phyloP scores from a whole-genome alignment of 2,797 vertebrate genomes.

The Hirundo rustica region DNA sequence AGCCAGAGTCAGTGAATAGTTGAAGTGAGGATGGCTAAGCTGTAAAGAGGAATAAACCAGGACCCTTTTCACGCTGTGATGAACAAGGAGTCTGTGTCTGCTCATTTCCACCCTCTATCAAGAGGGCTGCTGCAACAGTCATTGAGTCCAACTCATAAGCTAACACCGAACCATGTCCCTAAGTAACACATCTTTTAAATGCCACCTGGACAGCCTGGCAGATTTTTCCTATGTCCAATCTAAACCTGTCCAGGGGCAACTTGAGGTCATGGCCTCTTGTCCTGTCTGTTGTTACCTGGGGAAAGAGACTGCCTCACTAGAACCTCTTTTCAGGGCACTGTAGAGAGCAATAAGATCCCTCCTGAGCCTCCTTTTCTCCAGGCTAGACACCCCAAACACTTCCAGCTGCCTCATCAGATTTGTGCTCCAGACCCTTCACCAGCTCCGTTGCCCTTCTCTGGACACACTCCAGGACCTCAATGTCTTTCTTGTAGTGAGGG shows the following conservation, averaged over 20 bases:
- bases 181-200: neutral
- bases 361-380: neutral
- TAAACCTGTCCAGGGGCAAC: neutral
- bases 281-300: neutral
- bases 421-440: neutral
- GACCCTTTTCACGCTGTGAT: neutral
- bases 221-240: neutral
- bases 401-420: neutral
- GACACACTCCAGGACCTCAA: neutral
- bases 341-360: neutral
- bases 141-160: accelerated
- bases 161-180: neutral
- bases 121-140: neutral
- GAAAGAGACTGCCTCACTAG: neutral
- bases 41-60: neutral
- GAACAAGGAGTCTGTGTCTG: neutral
- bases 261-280: neutral
- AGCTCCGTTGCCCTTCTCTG: neutral
- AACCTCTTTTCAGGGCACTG: neutral
- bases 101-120: neutral
- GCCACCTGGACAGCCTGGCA: neutral
- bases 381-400: neutral
- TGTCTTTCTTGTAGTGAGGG: neutral
- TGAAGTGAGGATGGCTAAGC: neutral
- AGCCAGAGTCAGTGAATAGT: neutral